Evolutionary conservation across 2,113 vertebrate species (phyloP), one percentile per base, ranked within the genome.

Genomic region (Tautogolabrus adspersus): DNA sequence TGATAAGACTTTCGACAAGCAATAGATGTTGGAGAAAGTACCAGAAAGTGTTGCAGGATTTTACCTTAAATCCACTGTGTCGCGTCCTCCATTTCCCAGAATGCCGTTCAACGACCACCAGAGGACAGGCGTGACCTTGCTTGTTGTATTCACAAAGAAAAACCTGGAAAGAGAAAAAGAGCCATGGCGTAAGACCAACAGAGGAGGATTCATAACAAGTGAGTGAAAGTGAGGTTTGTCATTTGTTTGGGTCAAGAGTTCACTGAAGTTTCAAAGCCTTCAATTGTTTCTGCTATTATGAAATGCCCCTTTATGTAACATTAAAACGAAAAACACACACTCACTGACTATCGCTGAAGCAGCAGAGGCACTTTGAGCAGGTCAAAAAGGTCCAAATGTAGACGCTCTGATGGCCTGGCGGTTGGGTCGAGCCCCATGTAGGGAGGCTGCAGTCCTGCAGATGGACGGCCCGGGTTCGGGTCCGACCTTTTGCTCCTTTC

Each of bases 31-130:
- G 26, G n/a, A 51, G 7, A 26, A 0, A 16, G 16, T 12, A 22
- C 3, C 62, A 15, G 2, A 44, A 34, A 51, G 21, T 9, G 12
- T 19, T 19, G 5, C 51, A 30, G 13, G 10, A 38, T 49, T 59
- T 30, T 1, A 19, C 57, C 37, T 13, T 21, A 5, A 18, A 30
- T 57, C 47, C 44, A 22, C 26, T 2, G 13, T n/a, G 18, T 8
- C 8, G 23, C 40, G 23, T 74, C 60, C 86, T 81, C 51, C 46
- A 22, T 67, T 78, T 75, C 83, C 86, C 86, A 88, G 73, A 66
- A 69, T 77, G 76, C 77, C 8, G 13, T 62, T 23, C 0, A 8
- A 9, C 26, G 1, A 23, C 42, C 22, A 19, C 10, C 16, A 40
- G 42, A 68, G 61, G 62, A 52, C 5, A 13, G 23, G 13, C 38